Conservation (phyloP, 92 coral and sea anemone species). For the Pocillopora meandrina region DNA sequence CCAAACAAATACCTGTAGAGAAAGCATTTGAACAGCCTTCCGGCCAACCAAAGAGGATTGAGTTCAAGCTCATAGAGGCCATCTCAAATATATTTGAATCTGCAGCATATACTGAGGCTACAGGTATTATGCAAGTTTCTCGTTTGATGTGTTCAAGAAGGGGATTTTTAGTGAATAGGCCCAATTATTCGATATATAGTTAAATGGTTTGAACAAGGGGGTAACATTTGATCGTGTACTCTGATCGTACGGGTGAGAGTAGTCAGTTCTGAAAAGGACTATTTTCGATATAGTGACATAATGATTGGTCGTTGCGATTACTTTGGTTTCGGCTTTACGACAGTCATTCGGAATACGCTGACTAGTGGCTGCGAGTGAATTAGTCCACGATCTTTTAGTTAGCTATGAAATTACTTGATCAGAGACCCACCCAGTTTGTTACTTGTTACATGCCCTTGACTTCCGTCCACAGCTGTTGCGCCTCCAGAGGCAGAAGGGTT, state of each 20-base stretch:
- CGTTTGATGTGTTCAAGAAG: not conserved
- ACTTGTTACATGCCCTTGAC: too few species aligned
- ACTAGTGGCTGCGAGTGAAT: not conserved
- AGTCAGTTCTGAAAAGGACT: not conserved
- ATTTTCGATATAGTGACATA: not conserved
- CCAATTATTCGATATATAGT: too few species aligned
- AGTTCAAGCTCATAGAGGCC: conserved; percentile 84
- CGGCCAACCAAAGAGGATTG: conserved; percentile 84
- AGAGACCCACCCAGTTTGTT: too few species aligned
- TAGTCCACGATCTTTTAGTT: too few species aligned
- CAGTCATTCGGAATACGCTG: too few species aligned
- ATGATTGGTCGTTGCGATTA: not conserved
- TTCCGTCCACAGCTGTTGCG: conserved; percentile 7
- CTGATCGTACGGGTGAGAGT: too few species aligned
- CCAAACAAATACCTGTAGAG: conserved; percentile 74
- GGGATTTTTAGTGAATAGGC: too few species aligned
- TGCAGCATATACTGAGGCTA: conserved; percentile 53
- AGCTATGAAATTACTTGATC: too few species aligned
- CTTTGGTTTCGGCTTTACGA: too few species aligned
- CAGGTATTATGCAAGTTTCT: not conserved
- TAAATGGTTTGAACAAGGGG: too few species aligned
- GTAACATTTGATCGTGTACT: too few species aligned
- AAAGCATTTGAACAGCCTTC: conserved; percentile 89
- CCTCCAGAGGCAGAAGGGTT: conserved; percentile 68
- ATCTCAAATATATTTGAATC: conserved; percentile 94